A percentile compares a stretch with the other conserved stretches of the same genome.
Conservation (phyloP, 2,113 vertebrate species). For the Paralichthys olivaceus region DNA sequence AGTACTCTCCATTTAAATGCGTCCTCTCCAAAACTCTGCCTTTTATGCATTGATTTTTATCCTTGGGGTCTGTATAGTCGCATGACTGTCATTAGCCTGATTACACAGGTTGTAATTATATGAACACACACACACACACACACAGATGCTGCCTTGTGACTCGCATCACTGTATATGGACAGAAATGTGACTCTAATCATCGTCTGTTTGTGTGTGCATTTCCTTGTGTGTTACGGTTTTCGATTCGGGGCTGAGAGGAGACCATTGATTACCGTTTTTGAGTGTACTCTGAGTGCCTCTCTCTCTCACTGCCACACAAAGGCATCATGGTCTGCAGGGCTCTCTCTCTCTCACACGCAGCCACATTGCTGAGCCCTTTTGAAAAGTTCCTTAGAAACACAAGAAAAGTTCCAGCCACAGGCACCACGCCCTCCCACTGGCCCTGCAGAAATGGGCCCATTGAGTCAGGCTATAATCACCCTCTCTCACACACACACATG, state of each 20-base stretch:
- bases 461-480: slow-evolving; percentile 73
- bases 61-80: slow-evolving; percentile 35
- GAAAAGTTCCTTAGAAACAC: slow-evolving; percentile 83
- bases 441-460: slow-evolving; percentile 72
- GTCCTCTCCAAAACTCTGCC: slow-evolving; percentile 27
- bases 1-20: slow-evolving; percentile 29
- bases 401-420: slow-evolving; percentile 81
- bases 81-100: slow-evolving; percentile 72
- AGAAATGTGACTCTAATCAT: slow-evolving; percentile 65
- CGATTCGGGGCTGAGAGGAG: slow-evolving; percentile 59
- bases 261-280: slow-evolving; percentile 73
- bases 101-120: slow-evolving; percentile 66
- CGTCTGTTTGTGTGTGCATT: slow-evolving; percentile 11
- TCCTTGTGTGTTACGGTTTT: slow-evolving; percentile 34
- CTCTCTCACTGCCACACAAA: slow-evolving; percentile 67
- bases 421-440: slow-evolving; percentile 79
- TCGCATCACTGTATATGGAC: slow-evolving; percentile 43
- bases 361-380: slow-evolving; percentile 77
- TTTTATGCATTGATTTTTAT: slow-evolving; percentile 40
- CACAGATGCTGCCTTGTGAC: slow-evolving; percentile 59
- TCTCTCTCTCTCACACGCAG: slow-evolving; percentile 65
- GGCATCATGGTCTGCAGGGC: slow-evolving; percentile 67
- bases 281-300: slow-evolving; percentile 54
- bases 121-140: slow-evolving; percentile 8
- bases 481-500: slow-evolving; percentile 38